Evolutionary conservation across 2,113 vertebrate genomes (phyloP), one percentile per base, ranked within the genome.

Genomic region (Carassius auratus): DNA sequence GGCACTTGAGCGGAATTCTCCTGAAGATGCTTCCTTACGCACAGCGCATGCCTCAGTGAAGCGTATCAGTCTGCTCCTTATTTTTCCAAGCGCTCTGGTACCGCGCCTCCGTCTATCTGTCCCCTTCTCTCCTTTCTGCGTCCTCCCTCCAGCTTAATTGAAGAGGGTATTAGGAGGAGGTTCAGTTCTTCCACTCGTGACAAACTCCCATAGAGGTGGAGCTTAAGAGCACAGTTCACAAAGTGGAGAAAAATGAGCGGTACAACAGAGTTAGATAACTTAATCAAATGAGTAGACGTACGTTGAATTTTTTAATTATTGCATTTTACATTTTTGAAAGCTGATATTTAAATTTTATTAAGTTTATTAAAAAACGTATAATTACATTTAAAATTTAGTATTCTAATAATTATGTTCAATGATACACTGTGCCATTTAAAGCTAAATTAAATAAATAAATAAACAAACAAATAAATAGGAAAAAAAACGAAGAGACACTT

Each of bases 161-260:
- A 86, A 48, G 77, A 26, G 88, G 50, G 74, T 79, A 85, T 87
- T 89, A 64, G 79, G 79, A 85, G 90, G 92, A 91, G 92, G 93
- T 93, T 59, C 66, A 93, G 91, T 94, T 94, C 93, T 92, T 92
- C 90, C 87, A 90, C 4, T 89, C 78, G 87, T 88, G 89, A 92
- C 91, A 88, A 89, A 91, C 87, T 92, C 91, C 84, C 64, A 88
- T 69, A 57, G 91, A 90, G 94, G 94, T 89, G 95, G 94, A 90
- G 95, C 91, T 83, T 83, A 88, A 88, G 90, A 86, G 83, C 86
- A 90, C 91, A 91, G 89, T 93, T 93, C 93, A 92, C 90, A 83
- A 88, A 90, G 86, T 85, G 73, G 76, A 23, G 84, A 1, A 55
- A 64, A 50, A 30, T 30, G 26, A 79, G 76, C 30, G 21, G 9